Conservation (phyloP, 1,140 invertebrate species). For the Halictus rubicundus region DNA sequence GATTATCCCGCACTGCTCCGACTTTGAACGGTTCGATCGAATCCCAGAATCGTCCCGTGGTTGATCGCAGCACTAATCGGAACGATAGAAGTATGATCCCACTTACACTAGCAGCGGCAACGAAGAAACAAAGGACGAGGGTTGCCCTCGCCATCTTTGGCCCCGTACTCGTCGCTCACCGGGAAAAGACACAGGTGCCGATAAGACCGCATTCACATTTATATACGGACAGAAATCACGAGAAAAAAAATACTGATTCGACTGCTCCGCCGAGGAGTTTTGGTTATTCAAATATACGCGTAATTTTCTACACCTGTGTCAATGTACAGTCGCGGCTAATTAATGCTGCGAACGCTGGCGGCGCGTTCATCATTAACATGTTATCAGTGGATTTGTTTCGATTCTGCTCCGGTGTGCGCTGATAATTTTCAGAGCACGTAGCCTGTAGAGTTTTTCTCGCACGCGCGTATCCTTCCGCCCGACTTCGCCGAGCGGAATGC, state of each 20-base stretch:
- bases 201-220: background rate
- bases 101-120: constrained; percentile 55
- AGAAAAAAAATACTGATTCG: background rate
- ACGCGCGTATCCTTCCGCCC: background rate
- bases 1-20: too few relatives aligned
- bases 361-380: background rate
- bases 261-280: background rate
- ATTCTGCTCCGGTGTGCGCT: background rate
- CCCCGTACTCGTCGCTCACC: background rate
- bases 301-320: constrained; percentile 36
- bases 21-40: background rate
- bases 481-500: background rate
- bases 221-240: constrained; percentile 17
- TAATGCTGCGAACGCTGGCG: background rate
- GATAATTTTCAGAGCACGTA: background rate
- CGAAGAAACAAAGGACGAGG: constrained; percentile 32
- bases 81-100: background rate
- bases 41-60: background rate
- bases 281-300: constrained; percentile 1
- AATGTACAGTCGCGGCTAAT: constrained; percentile 34
- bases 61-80: background rate
- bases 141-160: constrained; percentile 54
- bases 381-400: constrained; percentile 16
- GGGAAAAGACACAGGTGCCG: background rate
- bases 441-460: background rate